Percentiles rank a stretch among this genome's conserved stretches.
phyloP scores from a whole-genome alignment of 2,113 vertebrate species.

The Rhabdornis inornatus region DNA sequence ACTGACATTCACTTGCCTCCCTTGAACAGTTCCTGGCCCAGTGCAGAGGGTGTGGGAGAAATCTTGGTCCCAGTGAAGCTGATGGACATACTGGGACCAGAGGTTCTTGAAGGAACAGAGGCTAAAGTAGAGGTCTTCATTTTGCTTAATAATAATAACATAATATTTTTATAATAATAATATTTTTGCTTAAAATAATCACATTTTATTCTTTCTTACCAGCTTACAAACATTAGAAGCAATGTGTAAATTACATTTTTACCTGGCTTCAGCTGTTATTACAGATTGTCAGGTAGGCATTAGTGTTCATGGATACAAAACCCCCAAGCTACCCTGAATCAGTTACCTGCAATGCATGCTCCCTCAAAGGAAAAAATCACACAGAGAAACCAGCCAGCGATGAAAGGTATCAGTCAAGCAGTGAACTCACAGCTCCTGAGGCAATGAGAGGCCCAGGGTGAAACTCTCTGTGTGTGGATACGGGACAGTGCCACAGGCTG shows the following conservation, averaged over 20 bases:
- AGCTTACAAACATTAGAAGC: background rate
- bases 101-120: background rate
- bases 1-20: background rate
- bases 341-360: background rate
- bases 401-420: fast-evolving
- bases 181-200: background rate
- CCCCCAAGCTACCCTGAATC: background rate
- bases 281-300: background rate
- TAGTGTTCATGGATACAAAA: background rate
- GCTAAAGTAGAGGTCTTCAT: background rate
- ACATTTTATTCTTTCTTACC: background rate
- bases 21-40: background rate
- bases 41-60: background rate
- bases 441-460: background rate
- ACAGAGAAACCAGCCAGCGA: background rate
- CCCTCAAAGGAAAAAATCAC: background rate
- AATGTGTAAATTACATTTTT: background rate
- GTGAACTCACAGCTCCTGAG: background rate
- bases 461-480: fast-evolving
- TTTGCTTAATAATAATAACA: background rate
- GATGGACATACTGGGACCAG: background rate
- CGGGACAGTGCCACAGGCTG: fast-evolving
- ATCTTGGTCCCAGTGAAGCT: fast-evolving
- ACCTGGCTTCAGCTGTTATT: background rate
- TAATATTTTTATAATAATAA: too few species aligned